phyloP scores from a whole-genome alignment of 2,888 invertebrate species.

The Abrostola tripartita region DNA sequence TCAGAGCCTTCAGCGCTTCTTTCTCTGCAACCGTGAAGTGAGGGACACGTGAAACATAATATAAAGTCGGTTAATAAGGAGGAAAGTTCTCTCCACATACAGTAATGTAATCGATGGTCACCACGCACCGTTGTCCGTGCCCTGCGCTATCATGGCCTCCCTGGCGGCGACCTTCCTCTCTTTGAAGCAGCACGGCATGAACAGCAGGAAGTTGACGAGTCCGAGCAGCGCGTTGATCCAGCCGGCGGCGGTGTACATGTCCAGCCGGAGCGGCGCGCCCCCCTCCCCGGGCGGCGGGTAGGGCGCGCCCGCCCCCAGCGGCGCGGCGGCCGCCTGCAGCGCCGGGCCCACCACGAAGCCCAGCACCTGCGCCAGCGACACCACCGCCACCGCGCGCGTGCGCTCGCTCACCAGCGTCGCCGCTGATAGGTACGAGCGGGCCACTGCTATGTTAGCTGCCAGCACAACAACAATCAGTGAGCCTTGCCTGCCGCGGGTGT shows the following conservation, averaged over 20 bases:
- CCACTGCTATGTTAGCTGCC: constrained; percentile 94
- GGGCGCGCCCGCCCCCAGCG: constrained; percentile 89
- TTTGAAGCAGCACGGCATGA: constrained; percentile 92
- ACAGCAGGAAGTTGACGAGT: constrained; percentile 91
- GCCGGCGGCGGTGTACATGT: constrained; percentile 96
- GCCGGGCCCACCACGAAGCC: constrained; percentile 96
- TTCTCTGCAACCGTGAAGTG: constrained; percentile 87
- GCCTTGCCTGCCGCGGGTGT: not conserved
- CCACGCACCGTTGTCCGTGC: constrained; percentile 88
- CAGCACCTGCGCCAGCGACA: constrained; percentile 94
- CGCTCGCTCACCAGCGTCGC: constrained; percentile 94
- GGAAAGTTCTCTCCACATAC: no score
- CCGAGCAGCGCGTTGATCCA: constrained; percentile 95
- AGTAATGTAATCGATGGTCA: not conserved
- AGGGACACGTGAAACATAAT: not conserved
- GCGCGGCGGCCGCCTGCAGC: constrained; percentile 94
- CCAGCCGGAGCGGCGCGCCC: constrained; percentile 89
- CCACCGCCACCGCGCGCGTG: constrained; percentile 94
- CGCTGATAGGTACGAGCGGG: constrained; percentile 94
- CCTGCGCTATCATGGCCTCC: constrained; percentile 93
- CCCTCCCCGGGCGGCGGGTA: constrained; percentile 82
- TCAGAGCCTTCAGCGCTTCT: constrained; percentile 91
- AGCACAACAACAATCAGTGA: not conserved
- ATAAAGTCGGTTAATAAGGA: no score
- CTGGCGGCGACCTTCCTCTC: constrained; percentile 93